Percentiles rank a stretch among this genome's conserved stretches.
Conservation (phyloP, 1,140 invertebrate genomes). For the Ptiloglossa arizonensis region DNA sequence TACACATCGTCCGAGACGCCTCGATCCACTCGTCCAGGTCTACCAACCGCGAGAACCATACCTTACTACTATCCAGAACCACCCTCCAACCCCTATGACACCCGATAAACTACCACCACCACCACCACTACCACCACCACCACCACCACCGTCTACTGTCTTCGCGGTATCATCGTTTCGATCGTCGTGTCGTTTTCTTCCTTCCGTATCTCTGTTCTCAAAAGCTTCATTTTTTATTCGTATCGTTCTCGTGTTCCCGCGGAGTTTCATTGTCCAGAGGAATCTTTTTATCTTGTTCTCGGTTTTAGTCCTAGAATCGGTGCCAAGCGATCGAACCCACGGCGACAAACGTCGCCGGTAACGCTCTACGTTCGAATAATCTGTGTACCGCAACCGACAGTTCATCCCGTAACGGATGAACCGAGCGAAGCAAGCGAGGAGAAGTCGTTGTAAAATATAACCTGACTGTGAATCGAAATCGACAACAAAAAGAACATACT, state of each 20-base stretch:
- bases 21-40: too few species aligned
- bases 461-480: constrained; percentile 66
- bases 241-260: background rate
- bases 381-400: constrained; percentile 56
- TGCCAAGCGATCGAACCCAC: constrained; percentile 46
- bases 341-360: constrained; percentile 24
- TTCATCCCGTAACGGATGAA: constrained; percentile 46
- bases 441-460: constrained; percentile 71
- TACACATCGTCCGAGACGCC: background rate
- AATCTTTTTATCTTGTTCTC: constrained; percentile 19
- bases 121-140: too few species aligned
- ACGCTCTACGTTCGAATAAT: constrained; percentile 20
- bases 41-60: too few species aligned
- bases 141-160: constrained; percentile 34
- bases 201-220: background rate
- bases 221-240: background rate
- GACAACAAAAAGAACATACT: constrained; percentile 71
- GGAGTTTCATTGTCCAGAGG: background rate
- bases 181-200: too few species aligned
- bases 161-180: constrained; percentile 20
- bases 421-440: constrained; percentile 60
- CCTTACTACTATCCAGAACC: too few species aligned
- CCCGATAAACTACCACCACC: too few species aligned
- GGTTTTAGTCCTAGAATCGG: constrained; percentile 32
- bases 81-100: too few species aligned